phyloP scores from a whole-genome alignment of 1,140 invertebrate genomes.

The Aporrectodea caliginosa region DNA sequence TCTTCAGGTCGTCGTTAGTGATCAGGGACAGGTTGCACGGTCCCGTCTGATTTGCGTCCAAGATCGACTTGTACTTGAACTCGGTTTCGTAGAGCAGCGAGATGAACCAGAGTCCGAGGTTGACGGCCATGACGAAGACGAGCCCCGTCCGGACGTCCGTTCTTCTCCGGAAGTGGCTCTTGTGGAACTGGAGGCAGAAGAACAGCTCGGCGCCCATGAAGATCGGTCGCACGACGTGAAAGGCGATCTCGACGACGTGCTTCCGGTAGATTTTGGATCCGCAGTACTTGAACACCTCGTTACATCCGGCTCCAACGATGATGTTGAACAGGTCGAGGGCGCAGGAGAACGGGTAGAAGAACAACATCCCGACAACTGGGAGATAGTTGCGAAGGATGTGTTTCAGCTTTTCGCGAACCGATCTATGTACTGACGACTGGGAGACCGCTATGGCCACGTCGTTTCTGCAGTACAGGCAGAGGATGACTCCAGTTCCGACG shows the following conservation, averaged over 20 bases:
- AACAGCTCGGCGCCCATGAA: background rate
- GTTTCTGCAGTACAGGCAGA: background rate
- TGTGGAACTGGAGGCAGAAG: background rate
- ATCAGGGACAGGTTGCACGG: too few species aligned
- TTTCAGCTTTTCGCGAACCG: background rate
- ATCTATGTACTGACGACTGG: background rate
- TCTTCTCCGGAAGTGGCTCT: background rate
- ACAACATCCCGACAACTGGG: background rate
- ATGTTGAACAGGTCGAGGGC: background rate
- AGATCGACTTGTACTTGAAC: too few species aligned
- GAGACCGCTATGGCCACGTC: background rate
- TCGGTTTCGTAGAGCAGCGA: background rate
- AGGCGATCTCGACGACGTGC: background rate
- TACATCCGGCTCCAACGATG: background rate
- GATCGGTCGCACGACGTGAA: background rate
- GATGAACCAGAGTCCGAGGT: background rate
- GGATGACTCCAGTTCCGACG: background rate
- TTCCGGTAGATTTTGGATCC: too few species aligned
- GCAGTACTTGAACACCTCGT: background rate
- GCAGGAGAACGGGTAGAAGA: background rate
- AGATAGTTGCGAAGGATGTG: background rate
- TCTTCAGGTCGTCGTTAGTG: too few species aligned
- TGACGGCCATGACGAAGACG: background rate
- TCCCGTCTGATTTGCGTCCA: too few species aligned
- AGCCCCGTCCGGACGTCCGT: background rate